These are phyloP conservation scores for Chelon labrosus DNA, from an alignment of 2,797 vertebrate species.

Conservation along the genomic window DNA sequence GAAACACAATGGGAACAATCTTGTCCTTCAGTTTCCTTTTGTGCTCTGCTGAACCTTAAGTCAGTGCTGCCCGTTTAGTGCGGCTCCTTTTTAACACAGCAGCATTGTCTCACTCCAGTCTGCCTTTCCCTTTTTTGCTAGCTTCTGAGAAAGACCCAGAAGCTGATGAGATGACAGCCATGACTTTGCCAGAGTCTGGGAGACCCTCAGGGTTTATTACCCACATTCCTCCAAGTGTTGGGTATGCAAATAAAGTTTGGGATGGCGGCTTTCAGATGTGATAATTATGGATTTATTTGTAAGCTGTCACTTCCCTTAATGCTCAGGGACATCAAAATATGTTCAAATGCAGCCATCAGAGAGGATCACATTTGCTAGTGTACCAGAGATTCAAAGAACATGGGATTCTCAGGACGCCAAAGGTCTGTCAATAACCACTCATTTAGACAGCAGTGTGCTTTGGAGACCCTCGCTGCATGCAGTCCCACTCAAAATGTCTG, in stretches of 20 bases:
- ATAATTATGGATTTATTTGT: conserved; percentile 92
- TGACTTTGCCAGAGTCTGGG: conserved; percentile 78
- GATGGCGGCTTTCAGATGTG: conserved; percentile 85
- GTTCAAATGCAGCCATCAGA: conserved; percentile 87
- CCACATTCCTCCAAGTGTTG: conserved; percentile 81
- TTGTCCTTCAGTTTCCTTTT: conserved; percentile 84
- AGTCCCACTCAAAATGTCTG: conserved; percentile 79
- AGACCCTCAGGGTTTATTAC: conserved; percentile 84
- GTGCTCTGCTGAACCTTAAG: conserved; percentile 80
- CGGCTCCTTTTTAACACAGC: conserved; percentile 74
- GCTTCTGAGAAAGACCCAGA: conserved; percentile 79
- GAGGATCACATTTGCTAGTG: conserved; percentile 85
- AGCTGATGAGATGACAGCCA: conserved; percentile 82
- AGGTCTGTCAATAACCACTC: conserved; percentile 87
- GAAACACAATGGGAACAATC: conserved; percentile 84
- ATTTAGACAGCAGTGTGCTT: conserved; percentile 84
- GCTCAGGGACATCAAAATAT: conserved; percentile 89
- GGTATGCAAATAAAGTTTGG: conserved; percentile 87
- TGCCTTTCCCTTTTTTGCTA: conserved; percentile 64
- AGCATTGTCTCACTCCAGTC: conserved; percentile 75
- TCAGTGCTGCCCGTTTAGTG: conserved; percentile 80
- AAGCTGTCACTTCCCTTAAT: conserved; percentile 89
- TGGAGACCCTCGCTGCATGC: conserved; percentile 78
- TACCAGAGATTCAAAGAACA: conserved; percentile 83
- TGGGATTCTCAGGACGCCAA: conserved; percentile 80